Conservation (phyloP, 2,797 vertebrate genomes). For the Lacerta bilineata region DNA sequence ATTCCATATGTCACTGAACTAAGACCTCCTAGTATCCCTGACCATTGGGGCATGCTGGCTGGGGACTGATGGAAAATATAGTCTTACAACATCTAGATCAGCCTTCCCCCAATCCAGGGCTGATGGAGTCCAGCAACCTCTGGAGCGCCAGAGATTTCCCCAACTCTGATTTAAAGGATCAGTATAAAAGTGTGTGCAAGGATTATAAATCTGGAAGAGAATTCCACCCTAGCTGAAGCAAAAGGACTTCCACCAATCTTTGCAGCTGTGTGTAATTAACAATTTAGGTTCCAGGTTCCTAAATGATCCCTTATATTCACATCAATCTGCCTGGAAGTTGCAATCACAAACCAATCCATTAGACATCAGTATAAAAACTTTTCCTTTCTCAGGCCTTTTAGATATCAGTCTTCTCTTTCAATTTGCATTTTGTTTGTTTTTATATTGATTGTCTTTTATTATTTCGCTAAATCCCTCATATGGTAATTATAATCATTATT, state of each 20-base stretch:
- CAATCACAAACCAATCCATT: background rate
- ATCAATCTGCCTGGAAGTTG: background rate
- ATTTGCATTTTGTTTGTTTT: background rate
- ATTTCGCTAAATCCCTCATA: background rate
- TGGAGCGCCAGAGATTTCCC: no score
- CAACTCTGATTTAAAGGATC: no score
- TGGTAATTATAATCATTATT: no score
- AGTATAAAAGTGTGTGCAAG: background rate
- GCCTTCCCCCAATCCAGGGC: no score
- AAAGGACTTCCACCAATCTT: background rate
- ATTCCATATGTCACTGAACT: background rate
- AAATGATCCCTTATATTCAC: background rate
- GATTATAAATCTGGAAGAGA: background rate
- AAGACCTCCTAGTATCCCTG: background rate
- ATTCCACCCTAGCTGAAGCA: background rate
- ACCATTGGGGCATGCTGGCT: background rate
- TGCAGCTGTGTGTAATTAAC: background rate
- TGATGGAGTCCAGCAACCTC: no score
- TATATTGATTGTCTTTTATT: background rate
- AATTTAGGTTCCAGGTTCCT: background rate
- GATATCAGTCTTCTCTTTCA: background rate
- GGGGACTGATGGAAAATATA: background rate
- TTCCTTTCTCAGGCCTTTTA: background rate
- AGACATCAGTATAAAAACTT: no score
- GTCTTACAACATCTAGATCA: background rate